A percentile compares a stretch with the other conserved stretches of the same genome.
phyloP scores from a whole-genome alignment of 2,113 vertebrate genomes.

The Rhabdornis inornatus region DNA sequence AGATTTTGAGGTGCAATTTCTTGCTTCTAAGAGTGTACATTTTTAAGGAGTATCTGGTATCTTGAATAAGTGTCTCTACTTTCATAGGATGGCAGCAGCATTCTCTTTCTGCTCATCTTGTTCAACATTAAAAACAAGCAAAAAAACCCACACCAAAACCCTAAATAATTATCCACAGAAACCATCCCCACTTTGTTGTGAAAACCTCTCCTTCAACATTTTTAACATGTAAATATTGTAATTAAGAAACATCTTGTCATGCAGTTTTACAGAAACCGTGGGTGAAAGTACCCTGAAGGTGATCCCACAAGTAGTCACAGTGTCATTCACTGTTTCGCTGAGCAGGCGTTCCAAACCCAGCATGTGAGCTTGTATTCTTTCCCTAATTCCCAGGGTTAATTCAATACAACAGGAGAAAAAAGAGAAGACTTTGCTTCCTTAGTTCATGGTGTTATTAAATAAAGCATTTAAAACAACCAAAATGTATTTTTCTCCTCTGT shows the following conservation, averaged over 20 bases:
- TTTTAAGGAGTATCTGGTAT: background rate
- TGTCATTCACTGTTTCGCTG: background rate
- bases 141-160: background rate
- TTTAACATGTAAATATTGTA: background rate
- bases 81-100: background rate
- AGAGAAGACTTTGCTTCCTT: background rate
- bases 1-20: background rate
- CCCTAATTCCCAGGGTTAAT: background rate
- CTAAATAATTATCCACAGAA: background rate
- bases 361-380: background rate
- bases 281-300: background rate
- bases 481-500: background rate
- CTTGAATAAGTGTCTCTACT: background rate
- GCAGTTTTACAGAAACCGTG: background rate
- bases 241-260: background rate
- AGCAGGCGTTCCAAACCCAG: background rate
- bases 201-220: slow-evolving; percentile 3
- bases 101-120: slow-evolving; percentile 1
- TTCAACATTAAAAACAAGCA: background rate
- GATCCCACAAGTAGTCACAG: background rate
- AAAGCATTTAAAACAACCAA: background rate
- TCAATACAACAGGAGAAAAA: background rate
- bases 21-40: background rate
- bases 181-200: background rate
- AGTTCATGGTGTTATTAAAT: background rate